Conservation (phyloP, 1,140 invertebrate species). For the Neodiprion fabricii region DNA sequence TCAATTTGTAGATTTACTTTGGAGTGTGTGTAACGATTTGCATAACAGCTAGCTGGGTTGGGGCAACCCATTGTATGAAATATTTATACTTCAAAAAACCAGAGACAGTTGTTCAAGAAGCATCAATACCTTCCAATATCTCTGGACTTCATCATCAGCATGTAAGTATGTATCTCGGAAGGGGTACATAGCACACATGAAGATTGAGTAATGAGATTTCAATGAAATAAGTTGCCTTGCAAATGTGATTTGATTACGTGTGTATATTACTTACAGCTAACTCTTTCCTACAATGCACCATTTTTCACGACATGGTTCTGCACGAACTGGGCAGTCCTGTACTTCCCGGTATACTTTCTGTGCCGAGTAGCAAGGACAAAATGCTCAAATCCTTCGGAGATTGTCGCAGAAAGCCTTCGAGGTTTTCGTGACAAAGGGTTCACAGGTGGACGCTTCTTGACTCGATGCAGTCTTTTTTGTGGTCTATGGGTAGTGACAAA, state of each 20-base stretch:
- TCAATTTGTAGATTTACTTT: slow-evolving; percentile 77
- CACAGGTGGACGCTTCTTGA: slow-evolving; percentile 83
- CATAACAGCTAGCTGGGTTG: slow-evolving; percentile 88
- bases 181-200: not conserved
- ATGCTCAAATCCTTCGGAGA: slow-evolving; percentile 76
- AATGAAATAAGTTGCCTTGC: slow-evolving; percentile 2
- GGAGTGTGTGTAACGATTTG: slow-evolving; percentile 85
- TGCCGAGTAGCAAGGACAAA: slow-evolving; percentile 73
- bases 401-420: slow-evolving; percentile 78
- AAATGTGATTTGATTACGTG: slow-evolving; percentile 9
- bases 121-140: slow-evolving; percentile 53
- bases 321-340: slow-evolving; percentile 90
- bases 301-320: slow-evolving; percentile 96
- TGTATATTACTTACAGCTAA: slow-evolving; percentile 59
- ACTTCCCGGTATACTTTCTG: slow-evolving; percentile 88
- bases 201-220: slow-evolving; percentile 2
- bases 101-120: slow-evolving; percentile 38
- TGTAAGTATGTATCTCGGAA: slow-evolving; percentile 31
- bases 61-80: slow-evolving; percentile 87
- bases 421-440: slow-evolving; percentile 88
- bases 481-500: slow-evolving; percentile 91
- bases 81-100: slow-evolving; percentile 75
- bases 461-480: slow-evolving; percentile 86
- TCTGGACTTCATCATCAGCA: slow-evolving; percentile 59
- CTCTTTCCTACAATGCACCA: slow-evolving; percentile 80